Conservation (phyloP, 2,797 vertebrate species). For the Eupleurogrammus muticus region DNA sequence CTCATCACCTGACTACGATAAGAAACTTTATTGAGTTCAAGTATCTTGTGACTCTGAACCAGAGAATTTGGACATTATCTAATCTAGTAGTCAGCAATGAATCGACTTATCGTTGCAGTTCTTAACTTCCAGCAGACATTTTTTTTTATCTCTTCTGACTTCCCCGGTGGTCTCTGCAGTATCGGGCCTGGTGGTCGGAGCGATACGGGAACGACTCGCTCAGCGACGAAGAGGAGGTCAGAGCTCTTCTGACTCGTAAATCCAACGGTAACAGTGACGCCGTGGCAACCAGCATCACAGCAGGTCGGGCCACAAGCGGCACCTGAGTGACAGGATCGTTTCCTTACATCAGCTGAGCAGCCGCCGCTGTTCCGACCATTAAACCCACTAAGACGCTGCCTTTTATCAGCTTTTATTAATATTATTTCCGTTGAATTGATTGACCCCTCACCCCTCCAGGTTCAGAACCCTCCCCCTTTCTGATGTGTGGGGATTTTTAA, state of each 20-base stretch:
- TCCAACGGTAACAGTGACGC: constrained; percentile 6
- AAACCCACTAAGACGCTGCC: neutral
- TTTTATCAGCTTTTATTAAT: neutral
- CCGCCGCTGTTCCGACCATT: constrained; percentile 10
- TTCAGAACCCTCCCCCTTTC: no score
- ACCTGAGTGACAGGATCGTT: constrained; percentile 32
- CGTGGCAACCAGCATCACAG: constrained; percentile 20
- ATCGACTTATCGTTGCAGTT: no score
- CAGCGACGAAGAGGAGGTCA: constrained; percentile 86
- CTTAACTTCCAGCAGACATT: no score
- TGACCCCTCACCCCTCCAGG: no score
- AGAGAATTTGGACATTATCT: no score
- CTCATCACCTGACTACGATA: no score
- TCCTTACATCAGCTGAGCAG: no score
- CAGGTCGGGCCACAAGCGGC: constrained; percentile 21
- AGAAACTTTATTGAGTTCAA: no score
- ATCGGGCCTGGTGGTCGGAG: constrained; percentile 88
- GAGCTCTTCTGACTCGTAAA: constrained; percentile 82
- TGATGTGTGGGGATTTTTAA: neutral
- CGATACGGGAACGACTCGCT: constrained; percentile 86
- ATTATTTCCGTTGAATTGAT: no score
- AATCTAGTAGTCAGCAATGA: no score
- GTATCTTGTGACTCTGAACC: no score
- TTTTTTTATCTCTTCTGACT: neutral
- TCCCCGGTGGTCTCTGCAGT: constrained; percentile 67